phyloP scores from a whole-genome alignment of 2,113 vertebrate genomes.

The Accipiter virgatus region DNA sequence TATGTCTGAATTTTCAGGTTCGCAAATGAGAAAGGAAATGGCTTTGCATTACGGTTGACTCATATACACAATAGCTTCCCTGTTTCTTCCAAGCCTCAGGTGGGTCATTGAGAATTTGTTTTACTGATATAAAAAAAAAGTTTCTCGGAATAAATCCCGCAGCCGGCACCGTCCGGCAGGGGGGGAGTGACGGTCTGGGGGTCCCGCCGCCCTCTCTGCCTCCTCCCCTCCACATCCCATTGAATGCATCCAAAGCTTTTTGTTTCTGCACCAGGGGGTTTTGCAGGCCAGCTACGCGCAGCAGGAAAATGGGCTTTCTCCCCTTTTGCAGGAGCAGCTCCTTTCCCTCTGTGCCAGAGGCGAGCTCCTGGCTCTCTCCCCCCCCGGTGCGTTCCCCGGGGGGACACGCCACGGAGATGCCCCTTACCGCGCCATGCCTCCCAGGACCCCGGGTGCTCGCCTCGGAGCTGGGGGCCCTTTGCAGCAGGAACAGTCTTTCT shows the following conservation, averaged over 20 bases:
- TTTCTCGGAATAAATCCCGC: neutral
- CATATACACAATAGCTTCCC: neutral
- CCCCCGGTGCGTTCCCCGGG: fast-evolving
- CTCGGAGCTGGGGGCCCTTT: neutral
- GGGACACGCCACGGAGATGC: neutral
- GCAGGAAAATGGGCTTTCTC: fast-evolving
- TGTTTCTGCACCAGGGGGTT: fast-evolving
- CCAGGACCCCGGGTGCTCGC: fast-evolving
- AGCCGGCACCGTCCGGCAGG: fast-evolving
- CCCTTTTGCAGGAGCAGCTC: neutral
- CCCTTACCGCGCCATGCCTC: fast-evolving
- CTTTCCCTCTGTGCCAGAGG: neutral
- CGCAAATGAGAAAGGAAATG: neutral
- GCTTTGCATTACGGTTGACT: neutral
- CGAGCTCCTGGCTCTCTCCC: neutral
- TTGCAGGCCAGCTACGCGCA: fast-evolving
- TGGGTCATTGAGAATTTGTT: neutral
- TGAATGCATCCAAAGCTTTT: fast-evolving
- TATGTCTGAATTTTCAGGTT: neutral
- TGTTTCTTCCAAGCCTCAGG: neutral
- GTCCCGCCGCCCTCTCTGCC: neutral
- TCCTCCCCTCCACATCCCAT: fast-evolving
- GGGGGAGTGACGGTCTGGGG: fast-evolving
- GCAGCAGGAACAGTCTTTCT: neutral
- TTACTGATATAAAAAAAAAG: neutral